Percentiles rank a stretch among this genome's conserved stretches.
Evolutionary conservation across 2,888 invertebrate species (phyloP).

Genomic region (Prenolepis imparis): DNA sequence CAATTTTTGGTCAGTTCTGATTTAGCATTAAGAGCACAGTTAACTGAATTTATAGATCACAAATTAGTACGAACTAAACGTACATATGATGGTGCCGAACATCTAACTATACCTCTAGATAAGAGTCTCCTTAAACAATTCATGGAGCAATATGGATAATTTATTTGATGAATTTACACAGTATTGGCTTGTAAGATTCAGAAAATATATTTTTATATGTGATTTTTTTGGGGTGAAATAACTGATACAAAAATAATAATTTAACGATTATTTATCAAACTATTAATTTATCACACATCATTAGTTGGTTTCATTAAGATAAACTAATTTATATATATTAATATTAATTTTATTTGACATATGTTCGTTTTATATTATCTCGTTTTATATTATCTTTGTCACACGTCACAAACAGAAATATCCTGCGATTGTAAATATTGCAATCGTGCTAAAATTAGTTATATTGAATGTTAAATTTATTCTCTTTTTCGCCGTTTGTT

Average conservation of each 20-base stretch:
- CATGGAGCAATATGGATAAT: constrained; percentile 88
- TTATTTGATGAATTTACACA: background rate
- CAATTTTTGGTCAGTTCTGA: constrained; percentile 97
- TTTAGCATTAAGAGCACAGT: constrained; percentile 94
- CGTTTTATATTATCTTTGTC: no score
- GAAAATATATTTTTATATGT: background rate
- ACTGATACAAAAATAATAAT: background rate
- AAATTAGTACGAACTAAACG: constrained; percentile 94
- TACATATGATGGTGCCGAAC: constrained; percentile 93
- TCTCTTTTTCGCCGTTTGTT: background rate
- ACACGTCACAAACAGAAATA: background rate
- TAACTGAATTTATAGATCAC: constrained; percentile 98
- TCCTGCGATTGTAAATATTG: background rate
- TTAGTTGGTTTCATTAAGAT: background rate
- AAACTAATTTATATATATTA: background rate
- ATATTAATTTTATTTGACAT: no score
- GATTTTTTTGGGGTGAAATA: constrained; percentile 14
- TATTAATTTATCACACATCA: background rate
- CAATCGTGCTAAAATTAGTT: background rate
- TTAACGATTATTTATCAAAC: constrained; percentile 3
- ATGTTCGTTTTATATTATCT: background rate
- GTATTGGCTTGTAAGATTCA: background rate
- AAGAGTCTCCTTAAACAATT: constrained; percentile 92
- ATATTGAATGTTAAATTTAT: background rate
- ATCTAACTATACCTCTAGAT: constrained; percentile 93